Conservation (phyloP, 2,888 invertebrate species). For the Nycteola revayana region DNA sequence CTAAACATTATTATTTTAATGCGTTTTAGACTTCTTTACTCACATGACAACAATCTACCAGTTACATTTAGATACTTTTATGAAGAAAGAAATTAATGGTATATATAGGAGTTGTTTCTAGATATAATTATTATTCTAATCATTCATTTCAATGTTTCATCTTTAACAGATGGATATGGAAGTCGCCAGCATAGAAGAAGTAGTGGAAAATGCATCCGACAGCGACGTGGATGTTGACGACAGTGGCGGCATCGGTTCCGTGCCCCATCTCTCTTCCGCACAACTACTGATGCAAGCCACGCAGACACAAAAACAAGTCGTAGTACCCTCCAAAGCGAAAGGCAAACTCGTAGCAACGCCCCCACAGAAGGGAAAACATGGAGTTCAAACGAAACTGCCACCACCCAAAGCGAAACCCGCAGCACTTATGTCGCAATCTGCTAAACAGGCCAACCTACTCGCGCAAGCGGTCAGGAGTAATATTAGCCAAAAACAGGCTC, state of each 20-base stretch:
- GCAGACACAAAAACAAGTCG: constrained; percentile 32
- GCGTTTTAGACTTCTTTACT: too few relatives aligned
- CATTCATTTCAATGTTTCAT: too few relatives aligned
- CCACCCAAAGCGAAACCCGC: constrained; percentile 37
- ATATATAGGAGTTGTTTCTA: too few relatives aligned
- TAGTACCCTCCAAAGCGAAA: constrained; percentile 34
- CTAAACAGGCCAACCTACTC: constrained; percentile 50
- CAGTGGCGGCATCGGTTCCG: constrained; percentile 37
- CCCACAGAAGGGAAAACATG: constrained; percentile 39
- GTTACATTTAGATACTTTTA: too few relatives aligned
- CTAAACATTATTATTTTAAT: too few relatives aligned
- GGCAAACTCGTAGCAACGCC: constrained; percentile 46
- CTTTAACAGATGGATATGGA: constrained; percentile 54
- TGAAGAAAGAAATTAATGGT: too few relatives aligned
- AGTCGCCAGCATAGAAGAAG: constrained; percentile 51
- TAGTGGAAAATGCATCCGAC: constrained; percentile 59
- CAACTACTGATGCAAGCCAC: constrained; percentile 68
- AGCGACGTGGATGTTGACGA: constrained; percentile 75
- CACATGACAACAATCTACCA: too few relatives aligned
- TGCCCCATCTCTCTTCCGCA: constrained; percentile 60
- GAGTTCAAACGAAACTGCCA: constrained; percentile 27
- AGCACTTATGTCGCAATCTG: constrained; percentile 50
- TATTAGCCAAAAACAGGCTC: constrained; percentile 29
- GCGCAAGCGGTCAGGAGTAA: constrained; percentile 46
- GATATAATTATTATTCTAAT: too few relatives aligned